Percentiles rank a stretch among this genome's conserved stretches.
These are phyloP conservation scores for Lota lota DNA, from an alignment of 2,113 vertebrate genomes.

Conservation along the genomic window DNA sequence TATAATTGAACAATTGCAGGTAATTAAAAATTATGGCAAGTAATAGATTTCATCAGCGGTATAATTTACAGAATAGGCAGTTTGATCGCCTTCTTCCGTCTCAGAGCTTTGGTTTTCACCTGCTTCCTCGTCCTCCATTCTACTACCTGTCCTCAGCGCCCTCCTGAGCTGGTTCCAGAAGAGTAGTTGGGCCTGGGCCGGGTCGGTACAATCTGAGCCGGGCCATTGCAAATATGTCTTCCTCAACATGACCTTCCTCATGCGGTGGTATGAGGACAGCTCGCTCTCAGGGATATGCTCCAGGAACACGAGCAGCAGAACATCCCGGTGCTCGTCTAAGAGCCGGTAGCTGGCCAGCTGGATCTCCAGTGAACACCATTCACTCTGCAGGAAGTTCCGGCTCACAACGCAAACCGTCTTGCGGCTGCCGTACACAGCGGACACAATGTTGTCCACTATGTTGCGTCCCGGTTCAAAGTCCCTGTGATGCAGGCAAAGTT, in stretches of 20 bases:
- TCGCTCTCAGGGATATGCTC: conserved; percentile 77
- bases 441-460: conserved; percentile 86
- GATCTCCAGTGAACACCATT: conserved; percentile 84
- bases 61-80: conserved; percentile 24
- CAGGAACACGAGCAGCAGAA: conserved; percentile 82
- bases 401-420: conserved; percentile 86
- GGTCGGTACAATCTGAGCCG: conserved; percentile 51
- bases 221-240: conserved; percentile 86
- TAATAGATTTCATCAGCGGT: conserved; percentile 38
- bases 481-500: conserved; percentile 85
- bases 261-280: conserved; percentile 79
- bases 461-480: conserved; percentile 80
- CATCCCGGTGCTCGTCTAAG: conserved; percentile 81
- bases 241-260: conserved; percentile 83
- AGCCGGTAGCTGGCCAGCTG: conserved; percentile 86
- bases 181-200: conserved; percentile 65
- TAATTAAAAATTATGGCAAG: conserved; percentile 8
- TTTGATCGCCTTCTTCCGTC: conserved; percentile 5
- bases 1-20: too few relatives aligned
- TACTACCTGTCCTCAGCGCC: conserved; percentile 65
- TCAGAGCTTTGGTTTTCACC: not conserved
- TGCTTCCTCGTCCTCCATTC: conserved; percentile 25
- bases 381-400: conserved; percentile 77
- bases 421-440: conserved; percentile 79
- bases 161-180: conserved; percentile 82